Conservation (phyloP, 2,888 invertebrate species). For the Plagodis dolabraria region DNA sequence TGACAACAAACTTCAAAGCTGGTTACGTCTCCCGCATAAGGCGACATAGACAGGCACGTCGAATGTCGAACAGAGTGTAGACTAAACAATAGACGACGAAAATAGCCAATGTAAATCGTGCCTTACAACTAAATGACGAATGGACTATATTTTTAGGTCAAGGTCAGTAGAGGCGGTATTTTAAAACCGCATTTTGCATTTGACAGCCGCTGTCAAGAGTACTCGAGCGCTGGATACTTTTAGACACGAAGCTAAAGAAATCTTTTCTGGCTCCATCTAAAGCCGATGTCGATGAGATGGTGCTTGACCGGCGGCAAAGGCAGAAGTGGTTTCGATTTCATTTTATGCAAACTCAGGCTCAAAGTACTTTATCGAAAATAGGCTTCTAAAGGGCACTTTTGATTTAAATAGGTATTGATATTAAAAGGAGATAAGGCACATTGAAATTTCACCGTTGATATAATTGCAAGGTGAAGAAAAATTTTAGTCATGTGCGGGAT, state of each 20-base stretch:
- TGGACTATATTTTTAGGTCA: slow-evolving; percentile 74
- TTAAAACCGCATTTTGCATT: slow-evolving; percentile 30
- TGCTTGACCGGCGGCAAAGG: slow-evolving; percentile 9
- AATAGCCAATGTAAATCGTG: slow-evolving; percentile 17
- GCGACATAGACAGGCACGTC: slow-evolving; percentile 9
- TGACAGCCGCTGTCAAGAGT: slow-evolving; percentile 28
- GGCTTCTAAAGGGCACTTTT: slow-evolving; percentile 1
- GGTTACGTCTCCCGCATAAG: slow-evolving; percentile 9
- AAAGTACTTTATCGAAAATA: neutral
- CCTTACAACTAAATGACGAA: slow-evolving; percentile 20
- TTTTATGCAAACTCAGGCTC: slow-evolving; percentile 3
- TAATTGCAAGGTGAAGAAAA: too few species aligned
- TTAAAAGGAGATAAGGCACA: too few species aligned
- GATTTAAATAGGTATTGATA: too few species aligned
- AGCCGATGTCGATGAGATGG: slow-evolving; percentile 13
- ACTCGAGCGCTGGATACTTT: slow-evolving; percentile 19
- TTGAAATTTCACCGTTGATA: too few species aligned
- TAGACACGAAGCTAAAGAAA: slow-evolving; percentile 20
- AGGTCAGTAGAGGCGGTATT: slow-evolving; percentile 54
- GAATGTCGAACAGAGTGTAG: slow-evolving; percentile 10
- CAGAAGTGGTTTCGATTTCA: slow-evolving; percentile 16
- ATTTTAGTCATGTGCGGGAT: too few species aligned
- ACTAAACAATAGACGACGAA: slow-evolving; percentile 16
- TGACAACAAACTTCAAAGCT: slow-evolving; percentile 12
- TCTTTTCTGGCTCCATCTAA: slow-evolving; percentile 11